These are phyloP conservation scores for Caenorhabditis sulstoni DNA, from an alignment of 2,888 invertebrate species.

Conservation along the genomic window DNA sequence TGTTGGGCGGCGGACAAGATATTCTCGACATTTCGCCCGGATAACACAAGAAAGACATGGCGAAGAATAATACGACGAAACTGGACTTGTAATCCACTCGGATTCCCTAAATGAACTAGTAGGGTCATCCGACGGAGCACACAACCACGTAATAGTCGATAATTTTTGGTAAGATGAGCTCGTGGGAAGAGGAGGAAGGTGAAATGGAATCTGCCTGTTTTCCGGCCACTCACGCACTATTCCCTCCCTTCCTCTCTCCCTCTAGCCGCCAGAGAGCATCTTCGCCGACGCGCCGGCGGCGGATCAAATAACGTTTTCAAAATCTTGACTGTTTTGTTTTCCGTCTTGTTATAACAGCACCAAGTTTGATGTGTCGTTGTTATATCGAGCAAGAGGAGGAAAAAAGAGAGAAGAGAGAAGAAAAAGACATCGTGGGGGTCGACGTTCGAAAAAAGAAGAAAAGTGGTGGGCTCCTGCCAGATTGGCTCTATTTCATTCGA, in stretches of 20 bases:
- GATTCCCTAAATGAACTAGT: background rate
- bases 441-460: background rate
- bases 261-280: constrained; percentile 34
- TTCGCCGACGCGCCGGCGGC: constrained; percentile 21
- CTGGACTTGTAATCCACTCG: background rate
- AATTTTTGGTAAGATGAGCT: constrained; percentile 58
- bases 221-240: constrained; percentile 56
- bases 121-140: constrained; percentile 13
- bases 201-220: constrained; percentile 64
- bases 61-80: background rate
- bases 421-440: background rate
- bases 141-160: constrained; percentile 54
- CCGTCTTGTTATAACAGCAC: background rate
- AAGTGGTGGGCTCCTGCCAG: constrained; percentile 3
- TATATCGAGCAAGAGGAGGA: background rate
- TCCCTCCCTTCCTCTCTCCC: constrained; percentile 28
- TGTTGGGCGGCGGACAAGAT: constrained; percentile 25
- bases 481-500: constrained; percentile 32
- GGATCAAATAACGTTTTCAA: constrained; percentile 53
- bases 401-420: background rate
- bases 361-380: constrained; percentile 7
- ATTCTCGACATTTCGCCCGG: constrained; percentile 13
- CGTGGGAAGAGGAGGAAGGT: constrained; percentile 57
- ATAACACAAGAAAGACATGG: background rate
- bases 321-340: constrained; percentile 37